Conservation (phyloP, 53 echinoderm and acorn worm genomes). For the Astropecten irregularis region DNA sequence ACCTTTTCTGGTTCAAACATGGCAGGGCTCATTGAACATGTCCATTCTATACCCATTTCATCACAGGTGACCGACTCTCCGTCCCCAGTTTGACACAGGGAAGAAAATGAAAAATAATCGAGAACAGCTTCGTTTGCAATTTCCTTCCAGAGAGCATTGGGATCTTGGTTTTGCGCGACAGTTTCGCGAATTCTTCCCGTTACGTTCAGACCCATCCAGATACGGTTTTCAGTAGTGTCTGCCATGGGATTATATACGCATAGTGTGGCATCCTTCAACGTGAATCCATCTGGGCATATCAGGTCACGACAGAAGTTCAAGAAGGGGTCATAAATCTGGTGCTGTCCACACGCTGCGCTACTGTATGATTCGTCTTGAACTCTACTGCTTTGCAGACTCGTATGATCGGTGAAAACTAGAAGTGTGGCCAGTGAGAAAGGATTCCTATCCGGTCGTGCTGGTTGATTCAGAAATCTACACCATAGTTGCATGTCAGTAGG, state of each 20-base stretch:
- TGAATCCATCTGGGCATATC: neutral
- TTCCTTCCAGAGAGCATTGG: neutral
- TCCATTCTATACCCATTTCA: neutral
- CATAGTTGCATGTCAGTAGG: too few species aligned
- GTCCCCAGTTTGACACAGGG: too few species aligned
- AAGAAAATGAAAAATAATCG: neutral
- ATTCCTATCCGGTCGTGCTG: too few species aligned
- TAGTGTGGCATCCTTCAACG: neutral
- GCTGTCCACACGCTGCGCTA: neutral
- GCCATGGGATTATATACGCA: too few species aligned
- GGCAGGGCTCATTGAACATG: too few species aligned
- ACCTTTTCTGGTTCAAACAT: too few species aligned
- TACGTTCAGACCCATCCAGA: neutral
- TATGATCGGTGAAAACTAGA: neutral
- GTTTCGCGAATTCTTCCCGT: neutral
- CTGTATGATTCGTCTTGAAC: neutral
- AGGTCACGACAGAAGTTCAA: conserved; percentile 26
- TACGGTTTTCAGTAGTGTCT: too few species aligned
- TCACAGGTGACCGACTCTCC: too few species aligned
- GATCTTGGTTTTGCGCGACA: neutral
- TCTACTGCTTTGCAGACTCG: neutral
- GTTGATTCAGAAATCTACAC: too few species aligned
- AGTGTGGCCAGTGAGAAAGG: neutral
- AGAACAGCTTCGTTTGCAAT: neutral
- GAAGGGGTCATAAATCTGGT: conserved; percentile 39